Evolutionary conservation across 2,888 invertebrate species (phyloP).

Genomic region (Himalopsyche anomala): DNA sequence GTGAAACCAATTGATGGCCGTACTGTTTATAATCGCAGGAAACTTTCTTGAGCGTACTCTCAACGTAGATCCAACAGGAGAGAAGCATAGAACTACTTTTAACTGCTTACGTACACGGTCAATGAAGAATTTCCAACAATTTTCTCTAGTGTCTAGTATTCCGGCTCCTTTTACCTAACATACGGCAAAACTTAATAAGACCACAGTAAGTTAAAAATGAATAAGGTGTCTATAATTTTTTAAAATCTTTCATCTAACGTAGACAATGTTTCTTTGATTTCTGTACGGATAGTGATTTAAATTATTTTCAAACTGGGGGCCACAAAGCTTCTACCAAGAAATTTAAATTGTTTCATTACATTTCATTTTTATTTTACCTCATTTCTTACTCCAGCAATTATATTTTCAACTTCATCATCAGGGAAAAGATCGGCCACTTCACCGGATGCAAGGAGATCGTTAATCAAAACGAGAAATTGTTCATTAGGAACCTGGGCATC

Average conservation of each 20-base stretch:
- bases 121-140: slow-evolving; percentile 98
- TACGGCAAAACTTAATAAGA: not conserved
- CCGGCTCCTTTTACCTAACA: slow-evolving; percentile 88
- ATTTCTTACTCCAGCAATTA: slow-evolving; percentile 89
- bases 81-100: slow-evolving; percentile 97
- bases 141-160: slow-evolving; percentile 93
- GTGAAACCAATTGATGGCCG: slow-evolving; percentile 98
- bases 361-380: slow-evolving; percentile 75
- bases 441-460: slow-evolving; percentile 96
- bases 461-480: slow-evolving; percentile 95
- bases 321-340: too few relatives aligned
- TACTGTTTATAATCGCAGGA: slow-evolving; percentile 96
- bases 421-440: slow-evolving; percentile 97
- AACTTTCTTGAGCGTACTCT: slow-evolving; percentile 95
- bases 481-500: slow-evolving; percentile 98
- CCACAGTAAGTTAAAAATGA: too few relatives aligned
- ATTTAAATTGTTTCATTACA: not conserved
- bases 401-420: slow-evolving; percentile 97
- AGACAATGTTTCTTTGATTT: too few relatives aligned
- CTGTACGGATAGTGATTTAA: too few relatives aligned
- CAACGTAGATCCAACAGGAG: slow-evolving; percentile 96
- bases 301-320: too few relatives aligned
- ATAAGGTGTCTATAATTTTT: too few relatives aligned
- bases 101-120: slow-evolving; percentile 93
- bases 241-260: too few relatives aligned